Evolutionary conservation across 30 jellyfish, hydroid and myxozoan species (phyloP).

Genomic region (Hydra vulgaris): DNA sequence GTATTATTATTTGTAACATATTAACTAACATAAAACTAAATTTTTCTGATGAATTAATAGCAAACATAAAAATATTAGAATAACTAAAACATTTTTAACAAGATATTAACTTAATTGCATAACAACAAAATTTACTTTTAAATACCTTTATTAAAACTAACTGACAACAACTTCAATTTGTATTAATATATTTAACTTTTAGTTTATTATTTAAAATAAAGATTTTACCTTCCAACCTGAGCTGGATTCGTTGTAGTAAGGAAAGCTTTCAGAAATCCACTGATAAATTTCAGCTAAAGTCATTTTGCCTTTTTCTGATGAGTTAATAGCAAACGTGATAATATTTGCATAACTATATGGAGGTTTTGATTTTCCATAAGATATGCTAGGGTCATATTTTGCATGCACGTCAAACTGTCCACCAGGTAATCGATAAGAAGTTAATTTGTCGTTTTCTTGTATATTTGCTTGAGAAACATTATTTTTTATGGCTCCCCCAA

Average conservation of each 20-base stretch:
- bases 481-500: slow-evolving; percentile 81
- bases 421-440: slow-evolving; percentile 79
- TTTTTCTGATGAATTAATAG: slow-evolving; percentile 63
- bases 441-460: slow-evolving; percentile 48
- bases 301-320: slow-evolving; percentile 58
- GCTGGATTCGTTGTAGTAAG: slow-evolving; percentile 80
- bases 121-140: too few species aligned
- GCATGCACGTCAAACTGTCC: slow-evolving; percentile 86
- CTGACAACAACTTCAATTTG: too few species aligned
- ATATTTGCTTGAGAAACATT: slow-evolving; percentile 21
- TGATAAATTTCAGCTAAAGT: slow-evolving; percentile 80
- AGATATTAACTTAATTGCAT: too few species aligned
- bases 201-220: too few species aligned
- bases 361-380: slow-evolving; percentile 81
- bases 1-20: too few species aligned
- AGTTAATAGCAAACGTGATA: slow-evolving; percentile 83
- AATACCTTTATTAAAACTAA: too few species aligned
- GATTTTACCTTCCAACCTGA: slow-evolving; percentile 98
- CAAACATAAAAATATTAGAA: slow-evolving; percentile 85
- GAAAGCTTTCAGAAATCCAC: slow-evolving; percentile 91
- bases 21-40: too few species aligned
- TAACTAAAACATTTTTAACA: too few species aligned
- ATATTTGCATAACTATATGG: slow-evolving; percentile 94
- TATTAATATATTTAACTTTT: too few species aligned
- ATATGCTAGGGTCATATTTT: slow-evolving; percentile 59